Conservation (phyloP, 2,888 invertebrate species). For the Thymelicus sylvestris region DNA sequence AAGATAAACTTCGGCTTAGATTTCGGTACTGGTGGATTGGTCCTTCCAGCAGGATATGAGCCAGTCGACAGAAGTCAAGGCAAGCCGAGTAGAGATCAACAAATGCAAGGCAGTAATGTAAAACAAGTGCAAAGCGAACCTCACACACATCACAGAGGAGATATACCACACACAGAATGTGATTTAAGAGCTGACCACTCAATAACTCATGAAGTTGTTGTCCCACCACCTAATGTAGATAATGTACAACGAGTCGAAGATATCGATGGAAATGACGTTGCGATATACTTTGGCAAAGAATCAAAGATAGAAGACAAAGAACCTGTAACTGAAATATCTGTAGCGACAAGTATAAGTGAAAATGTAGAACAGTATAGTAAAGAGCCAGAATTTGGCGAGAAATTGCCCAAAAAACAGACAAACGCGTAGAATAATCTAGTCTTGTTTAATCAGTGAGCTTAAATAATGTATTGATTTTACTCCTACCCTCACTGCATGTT, state of each 20-base stretch:
- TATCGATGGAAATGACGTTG: constrained; percentile 84
- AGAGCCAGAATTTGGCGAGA: constrained; percentile 61
- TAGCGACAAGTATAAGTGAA: constrained; percentile 77
- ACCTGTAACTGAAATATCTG: constrained; percentile 76
- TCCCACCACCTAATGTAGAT: constrained; percentile 64
- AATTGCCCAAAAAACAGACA: constrained; percentile 57
- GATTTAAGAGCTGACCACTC: constrained; percentile 76
- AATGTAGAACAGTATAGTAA: constrained; percentile 54
- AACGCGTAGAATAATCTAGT: constrained; percentile 42
- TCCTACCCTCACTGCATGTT: no score
- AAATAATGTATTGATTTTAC: not conserved
- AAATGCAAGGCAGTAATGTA: constrained; percentile 57
- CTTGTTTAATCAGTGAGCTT: constrained; percentile 38
- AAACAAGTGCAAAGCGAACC: constrained; percentile 52
- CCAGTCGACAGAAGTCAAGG: constrained; percentile 67
- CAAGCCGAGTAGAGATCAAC: constrained; percentile 54
- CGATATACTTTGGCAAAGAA: constrained; percentile 79
- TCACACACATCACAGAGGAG: constrained; percentile 53
- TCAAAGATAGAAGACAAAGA: constrained; percentile 51
- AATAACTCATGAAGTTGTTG: constrained; percentile 68
- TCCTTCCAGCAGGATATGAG: constrained; percentile 74
- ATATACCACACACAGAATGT: constrained; percentile 61
- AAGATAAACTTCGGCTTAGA: constrained; percentile 41
- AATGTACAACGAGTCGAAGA: constrained; percentile 64
- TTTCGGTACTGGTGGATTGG: constrained; percentile 59